A percentile compares a stretch with the other conserved stretches of the same genome.
Evolutionary conservation across 2,113 vertebrate species (phyloP).

Genomic region (Hystrix brachyura): DNA sequence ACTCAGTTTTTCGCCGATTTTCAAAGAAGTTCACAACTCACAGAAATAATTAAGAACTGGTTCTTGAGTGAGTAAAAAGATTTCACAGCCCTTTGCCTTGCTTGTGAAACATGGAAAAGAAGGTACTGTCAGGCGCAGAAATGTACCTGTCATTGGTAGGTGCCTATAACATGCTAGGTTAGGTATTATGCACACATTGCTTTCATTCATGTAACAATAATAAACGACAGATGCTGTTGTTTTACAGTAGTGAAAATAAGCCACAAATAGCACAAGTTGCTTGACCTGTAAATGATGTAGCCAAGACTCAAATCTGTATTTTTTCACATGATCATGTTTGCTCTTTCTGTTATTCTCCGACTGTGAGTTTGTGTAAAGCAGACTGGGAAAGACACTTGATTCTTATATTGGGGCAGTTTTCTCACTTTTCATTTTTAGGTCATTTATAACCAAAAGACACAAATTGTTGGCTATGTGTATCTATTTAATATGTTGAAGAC

Average conservation of each 20-base stretch:
- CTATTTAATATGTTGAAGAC: conserved; percentile 38
- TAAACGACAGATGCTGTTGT: neutral
- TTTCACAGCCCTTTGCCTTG: neutral
- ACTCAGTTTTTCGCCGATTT: neutral
- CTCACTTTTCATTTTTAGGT: neutral
- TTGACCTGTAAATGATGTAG: neutral
- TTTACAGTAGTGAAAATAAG: neutral
- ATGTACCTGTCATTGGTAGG: neutral
- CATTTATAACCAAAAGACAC: conserved; percentile 39
- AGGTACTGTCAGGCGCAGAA: neutral
- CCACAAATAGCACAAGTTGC: neutral
- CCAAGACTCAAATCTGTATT: neutral
- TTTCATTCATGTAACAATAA: neutral
- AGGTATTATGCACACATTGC: neutral
- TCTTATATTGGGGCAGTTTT: neutral
- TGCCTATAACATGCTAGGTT: neutral
- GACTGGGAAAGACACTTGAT: neutral
- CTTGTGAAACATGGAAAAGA: neutral
- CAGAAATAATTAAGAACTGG: conserved; percentile 8
- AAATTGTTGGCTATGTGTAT: neutral
- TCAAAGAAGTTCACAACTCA: neutral
- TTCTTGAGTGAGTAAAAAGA: neutral
- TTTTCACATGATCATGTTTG: neutral
- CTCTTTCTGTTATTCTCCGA: neutral
- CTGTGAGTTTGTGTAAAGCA: neutral